Evolutionary conservation across 2,888 invertebrate species (phyloP).

Genomic region (Calameuta idolon): DNA sequence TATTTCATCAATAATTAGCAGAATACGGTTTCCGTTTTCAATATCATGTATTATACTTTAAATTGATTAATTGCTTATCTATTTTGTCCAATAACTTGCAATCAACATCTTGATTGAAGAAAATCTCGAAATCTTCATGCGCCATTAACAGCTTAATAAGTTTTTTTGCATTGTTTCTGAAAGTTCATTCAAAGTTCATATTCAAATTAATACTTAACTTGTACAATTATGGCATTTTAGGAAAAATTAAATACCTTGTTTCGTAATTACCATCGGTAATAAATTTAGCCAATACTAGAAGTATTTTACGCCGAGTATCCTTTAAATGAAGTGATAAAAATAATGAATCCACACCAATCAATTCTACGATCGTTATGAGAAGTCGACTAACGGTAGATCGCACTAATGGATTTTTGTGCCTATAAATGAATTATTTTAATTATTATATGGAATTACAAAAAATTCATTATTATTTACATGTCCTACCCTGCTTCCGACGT

Average conservation of each 20-base stretch:
- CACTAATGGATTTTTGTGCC: slow-evolving; percentile 40
- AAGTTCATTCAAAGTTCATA: not conserved
- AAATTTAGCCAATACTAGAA: slow-evolving; percentile 35
- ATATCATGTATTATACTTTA: slow-evolving; percentile 30
- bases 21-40: not conserved
- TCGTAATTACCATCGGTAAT: slow-evolving; percentile 37
- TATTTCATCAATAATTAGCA: not conserved
- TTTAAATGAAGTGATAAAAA: slow-evolving; percentile 29
- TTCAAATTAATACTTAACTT: not conserved
- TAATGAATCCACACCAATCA: slow-evolving; percentile 32
- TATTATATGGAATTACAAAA: not conserved
- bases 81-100: slow-evolving; percentile 34
- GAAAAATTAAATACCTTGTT: slow-evolving; percentile 34
- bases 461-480: not conserved
- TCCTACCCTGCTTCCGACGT: slow-evolving; percentile 29
- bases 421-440: slow-evolving; percentile 7
- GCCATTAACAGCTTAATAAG: slow-evolving; percentile 35
- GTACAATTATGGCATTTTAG: not conserved
- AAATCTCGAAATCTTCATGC: slow-evolving; percentile 35
- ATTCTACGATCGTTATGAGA: slow-evolving; percentile 31
- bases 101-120: slow-evolving; percentile 38
- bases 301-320: slow-evolving; percentile 32
- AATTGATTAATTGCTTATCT: slow-evolving; percentile 38
- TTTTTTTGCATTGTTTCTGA: slow-evolving; percentile 37
- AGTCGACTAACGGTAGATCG: slow-evolving; percentile 38